Evolutionary conservation across 2,797 vertebrate genomes (phyloP).

Genomic region (Acrossocheilus fasciatus): DNA sequence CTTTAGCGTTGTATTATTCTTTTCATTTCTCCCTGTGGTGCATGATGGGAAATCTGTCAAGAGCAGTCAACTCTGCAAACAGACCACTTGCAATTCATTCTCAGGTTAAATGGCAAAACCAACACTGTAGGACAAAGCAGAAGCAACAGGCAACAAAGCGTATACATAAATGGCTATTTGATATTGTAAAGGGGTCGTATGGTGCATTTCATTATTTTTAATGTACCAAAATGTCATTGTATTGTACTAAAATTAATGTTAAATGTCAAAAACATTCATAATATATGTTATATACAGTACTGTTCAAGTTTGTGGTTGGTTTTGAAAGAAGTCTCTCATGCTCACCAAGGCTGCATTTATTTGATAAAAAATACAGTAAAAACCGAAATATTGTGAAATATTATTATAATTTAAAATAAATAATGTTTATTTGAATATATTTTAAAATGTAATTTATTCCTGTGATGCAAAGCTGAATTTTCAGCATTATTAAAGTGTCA

Average conservation of each 20-base stretch:
- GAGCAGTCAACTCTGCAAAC: slow-evolving; percentile 24
- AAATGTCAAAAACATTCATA: not conserved
- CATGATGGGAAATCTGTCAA: slow-evolving; percentile 44
- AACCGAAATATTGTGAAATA: not conserved
- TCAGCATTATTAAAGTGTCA: not conserved
- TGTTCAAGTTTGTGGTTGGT: too few relatives aligned
- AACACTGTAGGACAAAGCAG: not conserved
- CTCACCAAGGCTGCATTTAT: not conserved
- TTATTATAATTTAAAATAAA: not conserved
- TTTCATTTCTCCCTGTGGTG: slow-evolving; percentile 3
- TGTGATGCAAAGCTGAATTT: not conserved
- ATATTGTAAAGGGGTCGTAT: not conserved
- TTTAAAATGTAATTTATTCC: not conserved
- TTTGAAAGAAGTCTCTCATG: not conserved
- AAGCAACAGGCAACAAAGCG: not conserved
- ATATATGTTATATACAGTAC: too few relatives aligned
- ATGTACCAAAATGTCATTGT: not conserved
- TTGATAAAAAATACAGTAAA: not conserved
- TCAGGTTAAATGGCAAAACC: slow-evolving; percentile 1
- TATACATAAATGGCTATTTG: not conserved
- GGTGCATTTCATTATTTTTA: not conserved
- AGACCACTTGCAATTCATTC: slow-evolving; percentile 14
- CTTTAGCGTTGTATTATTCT: not conserved
- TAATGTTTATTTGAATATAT: too few relatives aligned
- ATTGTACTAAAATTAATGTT: not conserved